Evolutionary conservation across 2,797 vertebrate genomes (phyloP).

Genomic region (Xerus rutilus): DNA sequence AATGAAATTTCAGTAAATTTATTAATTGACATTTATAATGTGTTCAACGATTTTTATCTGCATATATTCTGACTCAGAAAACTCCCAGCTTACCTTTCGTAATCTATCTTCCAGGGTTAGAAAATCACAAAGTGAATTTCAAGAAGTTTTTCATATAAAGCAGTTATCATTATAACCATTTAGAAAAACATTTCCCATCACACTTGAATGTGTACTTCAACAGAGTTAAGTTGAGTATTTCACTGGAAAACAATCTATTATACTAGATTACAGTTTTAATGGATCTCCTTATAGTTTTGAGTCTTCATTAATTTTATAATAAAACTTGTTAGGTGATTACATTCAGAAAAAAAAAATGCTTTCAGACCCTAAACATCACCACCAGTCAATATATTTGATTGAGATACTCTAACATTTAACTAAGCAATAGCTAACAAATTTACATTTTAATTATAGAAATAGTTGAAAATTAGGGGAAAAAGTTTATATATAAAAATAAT

Average conservation of each 20-base stretch:
- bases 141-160: neutral
- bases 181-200: neutral
- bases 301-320: neutral
- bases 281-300: neutral
- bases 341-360: neutral
- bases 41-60: neutral
- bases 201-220: neutral
- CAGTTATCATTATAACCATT: neutral
- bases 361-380: neutral
- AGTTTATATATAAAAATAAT: neutral
- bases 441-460: constrained; percentile 38
- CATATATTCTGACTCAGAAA: neutral
- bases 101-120: neutral
- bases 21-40: constrained; percentile 37
- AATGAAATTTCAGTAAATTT: constrained; percentile 36
- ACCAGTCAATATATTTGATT: neutral
- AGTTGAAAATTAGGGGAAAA: neutral
- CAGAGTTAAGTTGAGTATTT: neutral
- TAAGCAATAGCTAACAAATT: neutral
- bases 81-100: neutral
- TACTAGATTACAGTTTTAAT: neutral
- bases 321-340: neutral
- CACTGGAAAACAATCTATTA: neutral
- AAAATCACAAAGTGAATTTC: neutral
- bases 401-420: neutral